Conservation (phyloP, 2,888 invertebrate genomes). For the Muschampia plurimacula region DNA sequence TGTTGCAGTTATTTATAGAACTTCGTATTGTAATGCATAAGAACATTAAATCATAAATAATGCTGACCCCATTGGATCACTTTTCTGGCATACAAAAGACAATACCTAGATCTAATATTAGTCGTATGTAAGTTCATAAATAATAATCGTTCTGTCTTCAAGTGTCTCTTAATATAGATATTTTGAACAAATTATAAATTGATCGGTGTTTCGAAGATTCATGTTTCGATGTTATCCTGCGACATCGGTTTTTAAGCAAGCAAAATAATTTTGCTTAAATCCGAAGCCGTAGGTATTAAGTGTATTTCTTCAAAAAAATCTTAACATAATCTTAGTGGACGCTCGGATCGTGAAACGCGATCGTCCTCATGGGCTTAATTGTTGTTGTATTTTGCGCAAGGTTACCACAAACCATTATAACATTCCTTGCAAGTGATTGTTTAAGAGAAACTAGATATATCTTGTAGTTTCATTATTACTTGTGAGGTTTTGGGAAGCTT, state of each 20-base stretch:
- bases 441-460: neutral
- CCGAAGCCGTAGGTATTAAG: constrained; percentile 18
- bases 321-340: constrained; percentile 24
- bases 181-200: constrained; percentile 73
- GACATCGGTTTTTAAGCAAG: constrained; percentile 10
- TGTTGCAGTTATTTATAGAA: constrained; percentile 70
- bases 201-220: constrained; percentile 70
- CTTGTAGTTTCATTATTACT: constrained; percentile 7
- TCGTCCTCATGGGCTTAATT: constrained; percentile 45
- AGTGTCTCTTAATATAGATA: constrained; percentile 82
- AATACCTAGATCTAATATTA: constrained; percentile 86
- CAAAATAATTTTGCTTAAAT: neutral
- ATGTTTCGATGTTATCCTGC: constrained; percentile 59
- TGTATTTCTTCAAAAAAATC: constrained; percentile 32
- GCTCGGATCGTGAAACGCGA: constrained; percentile 42
- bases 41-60: constrained; percentile 58
- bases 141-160: constrained; percentile 84
- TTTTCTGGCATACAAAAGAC: constrained; percentile 85
- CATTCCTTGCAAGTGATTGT: constrained; percentile 34
- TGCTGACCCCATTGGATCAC: constrained; percentile 75
- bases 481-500: constrained; percentile 21
- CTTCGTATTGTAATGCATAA: constrained; percentile 53
- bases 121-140: constrained; percentile 81
- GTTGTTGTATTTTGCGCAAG: constrained; percentile 45
- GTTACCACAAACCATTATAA: constrained; percentile 34